Evolutionary conservation across 2,888 invertebrate genomes (phyloP), one percentile per base, ranked within the genome.

Genomic region (Fabriciana adippe): DNA sequence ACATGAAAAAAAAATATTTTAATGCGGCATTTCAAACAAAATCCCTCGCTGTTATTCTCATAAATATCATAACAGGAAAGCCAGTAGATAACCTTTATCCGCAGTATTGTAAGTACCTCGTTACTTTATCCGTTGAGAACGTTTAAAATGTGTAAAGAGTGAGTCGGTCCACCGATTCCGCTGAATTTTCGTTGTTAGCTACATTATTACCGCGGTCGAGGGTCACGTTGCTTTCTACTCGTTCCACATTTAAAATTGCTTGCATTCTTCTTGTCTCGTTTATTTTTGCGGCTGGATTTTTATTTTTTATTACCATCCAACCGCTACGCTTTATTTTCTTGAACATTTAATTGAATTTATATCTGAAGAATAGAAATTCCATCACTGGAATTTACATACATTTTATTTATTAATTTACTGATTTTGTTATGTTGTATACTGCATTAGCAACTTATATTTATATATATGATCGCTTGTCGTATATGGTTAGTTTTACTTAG

Each of bases 161-260:
- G 66, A 74, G 70, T 72, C 68, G 74, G 76, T 76, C 76, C 73
- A 77, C 73, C 75, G 78, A 79, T 81, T 79, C 72, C 74, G 71
- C 75, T 75, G 79, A 78, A 84, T 84, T 83, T 84, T 79, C 81
- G 81, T 81, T 79, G 81, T 81, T 79, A 76, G 82, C 81, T 85
- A 84, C 83, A 84, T 84, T 87, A 84, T 85, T 84, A 84, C 81
- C 76, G 76, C 75, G 78, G 77, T 76, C 77, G 78, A 72, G 79
- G 79, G 80, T 81, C 80, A 80, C 80, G 81, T 75, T 74, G 81
- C 78, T 78, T 79, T 75, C 76, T 72, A 80, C 81, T 83, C 82
- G 81, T 79, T 84, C 83, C 81, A 92, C 89, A 90, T 92, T 90
- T 91, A 91, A 92, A 90, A 92, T 92, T 84, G 90, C 90, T 89